Conservation (phyloP, 2,113 vertebrate genomes). For the Eleginops maclovinus region DNA sequence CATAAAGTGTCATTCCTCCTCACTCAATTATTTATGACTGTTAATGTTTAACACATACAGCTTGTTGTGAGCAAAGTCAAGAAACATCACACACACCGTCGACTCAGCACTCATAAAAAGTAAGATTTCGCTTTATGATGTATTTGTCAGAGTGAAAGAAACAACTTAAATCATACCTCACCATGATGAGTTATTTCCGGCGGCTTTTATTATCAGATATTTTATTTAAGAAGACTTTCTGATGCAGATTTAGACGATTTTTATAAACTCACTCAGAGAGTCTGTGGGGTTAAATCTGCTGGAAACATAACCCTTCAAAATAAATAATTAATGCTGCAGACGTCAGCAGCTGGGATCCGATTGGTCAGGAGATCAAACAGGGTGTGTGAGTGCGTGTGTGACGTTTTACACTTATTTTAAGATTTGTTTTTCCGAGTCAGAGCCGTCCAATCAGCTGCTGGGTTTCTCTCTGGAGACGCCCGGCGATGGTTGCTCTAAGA, state of each 20-base stretch:
- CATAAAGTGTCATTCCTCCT: not conserved
- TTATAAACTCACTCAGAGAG: not conserved
- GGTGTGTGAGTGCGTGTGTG: not conserved
- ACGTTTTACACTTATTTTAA: constrained; percentile 33
- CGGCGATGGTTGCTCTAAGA: not conserved
- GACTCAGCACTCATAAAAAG: no score
- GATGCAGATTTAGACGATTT: not conserved
- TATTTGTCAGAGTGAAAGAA: no score
- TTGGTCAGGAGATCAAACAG: not conserved
- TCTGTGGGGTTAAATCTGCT: not conserved
- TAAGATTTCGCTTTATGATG: no score
- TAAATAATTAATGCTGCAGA: constrained; percentile 47
- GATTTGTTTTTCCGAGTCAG: not conserved
- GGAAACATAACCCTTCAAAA: not conserved
- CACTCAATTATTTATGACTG: not conserved
- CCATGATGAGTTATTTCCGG: not conserved
- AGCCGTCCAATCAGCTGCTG: constrained; percentile 20
- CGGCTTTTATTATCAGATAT: not conserved
- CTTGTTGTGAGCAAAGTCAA: not conserved
- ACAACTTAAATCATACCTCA: no score
- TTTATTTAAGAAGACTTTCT: no score
- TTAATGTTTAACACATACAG: not conserved
- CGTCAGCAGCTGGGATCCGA: constrained; percentile 23
- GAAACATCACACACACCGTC: not conserved
- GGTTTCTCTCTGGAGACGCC: not conserved